These are phyloP conservation scores for Rissa tridactyla DNA, from an alignment of 2,113 vertebrate genomes.

Conservation along the genomic window DNA sequence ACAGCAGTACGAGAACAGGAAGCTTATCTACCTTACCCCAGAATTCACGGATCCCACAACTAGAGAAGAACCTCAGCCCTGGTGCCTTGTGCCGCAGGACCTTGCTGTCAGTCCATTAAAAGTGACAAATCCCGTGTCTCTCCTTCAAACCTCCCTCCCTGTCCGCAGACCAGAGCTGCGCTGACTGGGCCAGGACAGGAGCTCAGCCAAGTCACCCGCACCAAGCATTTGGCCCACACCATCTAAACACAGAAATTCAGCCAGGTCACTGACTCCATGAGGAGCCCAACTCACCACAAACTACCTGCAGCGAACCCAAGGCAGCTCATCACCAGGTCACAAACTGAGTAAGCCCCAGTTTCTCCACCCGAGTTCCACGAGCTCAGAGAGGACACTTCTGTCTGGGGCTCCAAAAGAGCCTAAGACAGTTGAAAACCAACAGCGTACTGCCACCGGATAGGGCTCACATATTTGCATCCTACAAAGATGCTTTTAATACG, in stretches of 20 bases:
- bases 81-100: too few relatives aligned
- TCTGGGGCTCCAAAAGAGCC: background rate
- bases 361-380: background rate
- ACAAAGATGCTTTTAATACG: background rate
- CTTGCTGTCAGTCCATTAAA: background rate
- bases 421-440: background rate
- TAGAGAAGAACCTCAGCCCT: background rate
- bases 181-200: background rate
- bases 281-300: background rate
- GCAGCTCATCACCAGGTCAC: background rate
- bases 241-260: background rate
- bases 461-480: background rate
- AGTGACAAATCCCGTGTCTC: too few relatives aligned
- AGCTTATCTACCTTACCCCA: background rate
- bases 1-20: background rate
- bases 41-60: background rate
- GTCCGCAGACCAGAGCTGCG: background rate
- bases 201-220: background rate
- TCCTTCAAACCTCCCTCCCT: background rate
- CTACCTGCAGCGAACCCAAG: background rate
- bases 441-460: background rate
- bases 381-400: background rate
- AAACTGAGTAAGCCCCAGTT: background rate
- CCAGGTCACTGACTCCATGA: accelerated
- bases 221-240: background rate